These are phyloP conservation scores for Origma solitaria DNA, from an alignment of 2,113 vertebrate genomes.

Conservation along the genomic window DNA sequence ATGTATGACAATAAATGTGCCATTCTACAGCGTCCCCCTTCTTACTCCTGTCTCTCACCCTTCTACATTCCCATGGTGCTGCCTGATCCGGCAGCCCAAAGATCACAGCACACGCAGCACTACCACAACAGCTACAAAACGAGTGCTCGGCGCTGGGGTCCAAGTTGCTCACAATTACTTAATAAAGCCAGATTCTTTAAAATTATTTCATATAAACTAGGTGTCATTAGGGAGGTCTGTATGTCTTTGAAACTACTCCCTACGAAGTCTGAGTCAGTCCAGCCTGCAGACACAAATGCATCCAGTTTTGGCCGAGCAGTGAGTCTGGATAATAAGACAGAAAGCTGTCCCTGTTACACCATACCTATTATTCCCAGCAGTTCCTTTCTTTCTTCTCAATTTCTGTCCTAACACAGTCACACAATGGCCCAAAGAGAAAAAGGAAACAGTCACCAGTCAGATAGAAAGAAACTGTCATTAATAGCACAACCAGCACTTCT, in stretches of 20 bases:
- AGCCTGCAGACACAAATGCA: background rate
- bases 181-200: background rate
- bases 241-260: background rate
- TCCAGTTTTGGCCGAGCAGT: background rate
- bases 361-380: background rate
- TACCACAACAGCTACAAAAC: background rate
- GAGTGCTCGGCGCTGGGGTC: rapidly evolving
- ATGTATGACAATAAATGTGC: background rate
- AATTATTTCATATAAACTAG: background rate
- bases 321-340: background rate
- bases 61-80: rapidly evolving
- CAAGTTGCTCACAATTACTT: background rate
- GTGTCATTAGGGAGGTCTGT: background rate
- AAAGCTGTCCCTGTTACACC: background rate
- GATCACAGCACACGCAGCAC: background rate
- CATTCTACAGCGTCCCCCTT: background rate
- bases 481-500: background rate
- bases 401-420: background rate
- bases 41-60: background rate
- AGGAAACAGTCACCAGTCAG: background rate
- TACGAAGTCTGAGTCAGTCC: background rate
- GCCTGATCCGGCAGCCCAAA: background rate
- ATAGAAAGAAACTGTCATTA: background rate
- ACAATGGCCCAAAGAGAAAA: constrained; percentile 8
- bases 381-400: background rate